These are phyloP conservation scores for Thunnus maccoyii DNA, from an alignment of 2,113 vertebrate genomes.

Conservation along the genomic window DNA sequence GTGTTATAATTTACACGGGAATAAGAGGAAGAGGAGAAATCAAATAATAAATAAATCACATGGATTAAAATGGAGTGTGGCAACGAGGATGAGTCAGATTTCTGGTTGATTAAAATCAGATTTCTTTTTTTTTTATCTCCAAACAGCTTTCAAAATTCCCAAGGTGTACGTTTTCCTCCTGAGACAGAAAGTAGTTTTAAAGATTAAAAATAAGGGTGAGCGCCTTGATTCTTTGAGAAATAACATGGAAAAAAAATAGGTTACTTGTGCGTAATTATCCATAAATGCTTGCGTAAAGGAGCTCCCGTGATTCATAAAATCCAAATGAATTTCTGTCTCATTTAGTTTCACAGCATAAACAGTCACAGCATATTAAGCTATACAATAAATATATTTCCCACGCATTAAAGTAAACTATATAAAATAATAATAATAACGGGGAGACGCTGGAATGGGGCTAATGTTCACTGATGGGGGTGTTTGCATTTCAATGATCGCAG, in stretches of 20 bases:
- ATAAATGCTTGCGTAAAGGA: not conserved
- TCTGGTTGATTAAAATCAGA: not conserved
- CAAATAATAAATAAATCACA: not conserved
- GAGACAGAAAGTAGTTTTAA: not conserved
- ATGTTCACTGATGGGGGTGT: constrained; percentile 66
- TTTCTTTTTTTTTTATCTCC: not conserved
- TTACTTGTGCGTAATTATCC: not conserved
- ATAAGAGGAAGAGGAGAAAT: constrained; percentile 58
- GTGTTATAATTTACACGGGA: constrained; percentile 23
- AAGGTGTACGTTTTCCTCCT: not conserved
- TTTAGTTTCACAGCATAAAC: too few relatives aligned
- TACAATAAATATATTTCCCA: not conserved
- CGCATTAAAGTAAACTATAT: constrained; percentile 1
- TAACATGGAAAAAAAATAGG: not conserved
- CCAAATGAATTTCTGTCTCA: too few relatives aligned
- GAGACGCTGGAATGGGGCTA: constrained; percentile 41
- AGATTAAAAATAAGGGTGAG: not conserved
- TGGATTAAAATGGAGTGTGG: not conserved
- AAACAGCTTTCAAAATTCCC: not conserved
- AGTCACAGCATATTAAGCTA: not conserved
- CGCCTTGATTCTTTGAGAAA: not conserved
- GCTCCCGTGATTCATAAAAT: too few relatives aligned
- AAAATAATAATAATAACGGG: constrained; percentile 16
- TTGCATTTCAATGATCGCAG: constrained; percentile 67
- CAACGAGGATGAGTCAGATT: not conserved